Base-by-base conservation (phyloP, 2,888 invertebrate species). In the Saturnia pavonia region DNA sequence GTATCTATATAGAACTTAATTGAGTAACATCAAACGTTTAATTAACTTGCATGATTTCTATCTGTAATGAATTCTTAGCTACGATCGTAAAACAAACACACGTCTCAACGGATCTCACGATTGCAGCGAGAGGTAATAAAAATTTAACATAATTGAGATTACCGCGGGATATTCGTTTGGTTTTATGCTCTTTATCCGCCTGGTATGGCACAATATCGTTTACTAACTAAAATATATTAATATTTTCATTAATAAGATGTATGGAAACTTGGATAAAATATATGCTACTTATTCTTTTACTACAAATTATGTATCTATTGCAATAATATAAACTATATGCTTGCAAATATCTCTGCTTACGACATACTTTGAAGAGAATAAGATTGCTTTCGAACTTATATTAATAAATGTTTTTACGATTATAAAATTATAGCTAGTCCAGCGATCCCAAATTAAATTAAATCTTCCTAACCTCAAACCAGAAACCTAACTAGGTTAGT, bases 1-100 rank as follows among this genome's bases (percentile, higher is more conserved):
- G 22, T 57, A 57, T 25, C 22, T 25, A n/a, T 51, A 57, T 57
- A 25, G 25, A 57, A 57, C 25, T 22, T 57, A 57, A 57, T 57
- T 8, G 22, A 57, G 57, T 57, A 25, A 57, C 25, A 57, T 57
- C 1, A 63, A 40, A 63, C 63, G 63, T 40, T 63, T 34, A 63
- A 63, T 63, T 63, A 63, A 63, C 63, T 63, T 40, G 63, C 63
- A 19, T 34, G 63, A 63, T 63, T 63, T 63, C 63, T 63, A 63
- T 63, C 63, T 63, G 27, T 63, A 63, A 63, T 63, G 63, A 63
- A 63, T 63, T 34, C 63, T 63, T 63, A 40, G 40, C 63, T 63
- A 40, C 34, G 63, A 63, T 63, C 63, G 63, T 63, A 63, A 63
- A 63, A 63, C 63, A 63, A 63, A 63, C 63, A 63, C 34, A 63